phyloP scores from a whole-genome alignment of 2,113 vertebrate genomes.

The Hypocryptadius cinnamomeus region DNA sequence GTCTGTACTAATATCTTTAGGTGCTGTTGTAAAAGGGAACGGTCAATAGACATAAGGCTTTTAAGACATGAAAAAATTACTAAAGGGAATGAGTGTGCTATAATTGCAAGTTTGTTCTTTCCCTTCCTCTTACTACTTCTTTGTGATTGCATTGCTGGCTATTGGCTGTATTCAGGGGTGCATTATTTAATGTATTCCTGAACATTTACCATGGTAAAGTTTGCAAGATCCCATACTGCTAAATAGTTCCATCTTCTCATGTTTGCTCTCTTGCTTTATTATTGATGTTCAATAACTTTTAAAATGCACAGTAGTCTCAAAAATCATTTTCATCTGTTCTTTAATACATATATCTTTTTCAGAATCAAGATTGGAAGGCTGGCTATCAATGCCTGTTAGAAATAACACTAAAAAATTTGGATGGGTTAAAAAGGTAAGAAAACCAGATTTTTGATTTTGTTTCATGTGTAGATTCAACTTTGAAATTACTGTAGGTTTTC shows the following conservation, averaged over 20 bases:
- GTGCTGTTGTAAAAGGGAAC: neutral
- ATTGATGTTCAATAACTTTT: neutral
- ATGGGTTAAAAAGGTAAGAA: conserved; percentile 91
- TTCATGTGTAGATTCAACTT: neutral
- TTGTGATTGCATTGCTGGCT: neutral
- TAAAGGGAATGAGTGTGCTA: conserved; percentile 13
- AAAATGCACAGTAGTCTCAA: neutral
- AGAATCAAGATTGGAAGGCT: conserved; percentile 93
- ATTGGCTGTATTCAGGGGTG: neutral
- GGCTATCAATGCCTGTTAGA: conserved; percentile 94
- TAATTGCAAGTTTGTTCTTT: neutral
- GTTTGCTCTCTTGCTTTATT: neutral
- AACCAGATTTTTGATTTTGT: neutral
- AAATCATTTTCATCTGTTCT: neutral
- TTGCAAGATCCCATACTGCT: neutral
- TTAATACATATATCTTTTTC: neutral
- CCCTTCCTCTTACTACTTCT: neutral
- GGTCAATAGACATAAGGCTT: neutral
- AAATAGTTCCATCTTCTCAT: neutral
- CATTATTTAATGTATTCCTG: neutral
- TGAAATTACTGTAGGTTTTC: neutral
- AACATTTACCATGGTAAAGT: neutral
- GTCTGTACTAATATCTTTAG: neutral
- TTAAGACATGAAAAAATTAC: neutral
- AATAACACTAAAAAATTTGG: conserved; percentile 98